Evolutionary conservation across 2,113 vertebrate species (phyloP).

Genomic region (Seriola aureovittata): DNA sequence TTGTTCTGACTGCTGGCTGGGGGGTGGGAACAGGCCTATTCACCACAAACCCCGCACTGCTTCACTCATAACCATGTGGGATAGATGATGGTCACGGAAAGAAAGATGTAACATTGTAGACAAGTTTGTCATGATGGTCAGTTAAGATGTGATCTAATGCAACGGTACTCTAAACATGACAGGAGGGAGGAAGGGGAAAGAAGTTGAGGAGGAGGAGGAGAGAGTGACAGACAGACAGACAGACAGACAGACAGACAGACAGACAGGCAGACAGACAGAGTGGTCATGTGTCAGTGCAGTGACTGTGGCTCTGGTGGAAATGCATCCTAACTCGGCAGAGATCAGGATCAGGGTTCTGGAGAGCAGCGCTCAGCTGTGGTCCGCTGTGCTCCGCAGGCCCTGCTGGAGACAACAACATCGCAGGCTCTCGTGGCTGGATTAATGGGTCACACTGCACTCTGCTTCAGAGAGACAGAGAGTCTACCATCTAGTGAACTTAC

Average conservation of each 20-base stretch:
- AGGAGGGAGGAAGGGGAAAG: slow-evolving; percentile 16
- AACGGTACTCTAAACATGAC: slow-evolving; percentile 15
- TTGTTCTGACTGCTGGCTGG: slow-evolving; percentile 57
- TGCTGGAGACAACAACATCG: slow-evolving; percentile 68
- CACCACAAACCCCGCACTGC: slow-evolving; percentile 2
- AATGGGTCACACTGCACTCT: slow-evolving; percentile 28
- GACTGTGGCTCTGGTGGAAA: slow-evolving; percentile 57
- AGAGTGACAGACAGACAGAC: slow-evolving; percentile 31
- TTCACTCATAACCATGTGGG: slow-evolving; percentile 35
- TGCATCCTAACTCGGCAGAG: slow-evolving; percentile 52
- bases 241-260: slow-evolving; percentile 33
- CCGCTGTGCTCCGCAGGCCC: slow-evolving; percentile 76
- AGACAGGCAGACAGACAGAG: slow-evolving; percentile 24
- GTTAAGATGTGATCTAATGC: slow-evolving; percentile 16
- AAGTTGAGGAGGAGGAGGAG: slow-evolving; percentile 13
- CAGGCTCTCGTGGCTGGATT: slow-evolving; percentile 29
- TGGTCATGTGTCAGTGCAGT: slow-evolving; percentile 50
- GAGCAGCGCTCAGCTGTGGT: slow-evolving; percentile 58
- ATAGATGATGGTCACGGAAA: slow-evolving; percentile 53
- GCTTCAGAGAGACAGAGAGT: not conserved
- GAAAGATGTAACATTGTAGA: slow-evolving; percentile 32
- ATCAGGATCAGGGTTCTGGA: slow-evolving; percentile 61
- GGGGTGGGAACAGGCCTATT: slow-evolving; percentile 43
- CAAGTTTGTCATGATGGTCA: slow-evolving; percentile 34
- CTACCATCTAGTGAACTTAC: slow-evolving; percentile 21